Base-by-base conservation (phyloP, 2,888 invertebrate genomes). In the Dugesia japonica region DNA sequence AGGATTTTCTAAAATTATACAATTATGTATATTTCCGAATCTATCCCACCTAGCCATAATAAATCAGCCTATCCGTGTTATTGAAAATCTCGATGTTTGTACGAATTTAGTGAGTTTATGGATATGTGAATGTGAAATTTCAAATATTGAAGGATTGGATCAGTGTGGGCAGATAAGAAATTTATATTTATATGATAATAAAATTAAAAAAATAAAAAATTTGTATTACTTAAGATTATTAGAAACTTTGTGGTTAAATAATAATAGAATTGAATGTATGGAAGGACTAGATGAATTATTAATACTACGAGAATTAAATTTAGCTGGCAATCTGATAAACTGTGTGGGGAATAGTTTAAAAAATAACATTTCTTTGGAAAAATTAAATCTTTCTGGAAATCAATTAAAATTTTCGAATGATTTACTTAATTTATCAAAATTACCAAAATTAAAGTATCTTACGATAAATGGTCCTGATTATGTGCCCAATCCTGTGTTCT, bases 301-400 rank as follows among this genome's bases (percentile, higher is more conserved):
- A 72, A 80, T 81, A 75, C 79, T 84, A 75, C 80, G 79, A 77
- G 82, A 83, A 76, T 78, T 84, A 28, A 84, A 84, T 79, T 78
- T 84, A 76, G 83, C 84, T 72, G 82, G 82, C 78, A 84, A 84
- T 79, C 77, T 79, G 73, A 84, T 84, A 75, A 80, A 81, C 71
- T 81, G 80, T 79, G 82, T 84, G 77, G 83, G 83, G 82, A 79
- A 81, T 80, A 77, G 73, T 75, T 78, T 84, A 73, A 81, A 81
- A 78, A 76, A 79, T 56, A 81, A 82, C 74, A 79, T 80, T 26
- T 79, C 79, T 71, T 78, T 84, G 9, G 82, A 82, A 78, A 82
- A 81, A 15, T 78, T 84, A 42, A 83, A 84, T 77, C 78, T 84
- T 33, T 84, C 84, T 31, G 84, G 84, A 31, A 84, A 84, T 78